Evolutionary conservation across 2,888 invertebrate genomes (phyloP), one percentile per base, ranked within the genome.

Genomic region (Syrista parreyssii): DNA sequence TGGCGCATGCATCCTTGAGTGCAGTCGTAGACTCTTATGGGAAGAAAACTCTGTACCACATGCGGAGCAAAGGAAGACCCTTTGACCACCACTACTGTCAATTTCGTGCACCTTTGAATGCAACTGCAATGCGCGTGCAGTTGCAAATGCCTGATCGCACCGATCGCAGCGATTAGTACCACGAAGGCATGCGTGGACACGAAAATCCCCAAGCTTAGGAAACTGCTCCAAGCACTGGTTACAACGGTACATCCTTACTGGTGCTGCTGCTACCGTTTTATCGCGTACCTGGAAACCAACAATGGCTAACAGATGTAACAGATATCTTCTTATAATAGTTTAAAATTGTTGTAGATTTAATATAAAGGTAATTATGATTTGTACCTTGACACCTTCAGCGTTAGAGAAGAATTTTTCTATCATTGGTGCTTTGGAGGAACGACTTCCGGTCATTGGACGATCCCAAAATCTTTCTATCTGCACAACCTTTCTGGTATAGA

Each of bases 1-100:
- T 4, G 95, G 95, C 68, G 94, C 94, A 84, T 96, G 96, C 94
- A 96, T 96, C 81, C 95, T 93, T 84, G 93, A 94, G 87, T 96
- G 96, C 74, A 96, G 91, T 84, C 95, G 92, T 76, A 95, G 88
- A 82, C 93, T 92, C 86, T 96, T 96, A 82, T 94, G 94, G 0
- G 95, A 93, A 0, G 93, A 92, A 85, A 96, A 96, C 36, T 93
- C 91, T 0, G 96, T 96, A 68, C 93, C 93, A 85, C 96, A 96
- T n/a, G 94, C 92, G 11, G 92, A 92, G 84, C 96, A 96, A 75
- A 93, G 89, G 82, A 93, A 94, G 1, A 92, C 91, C 6, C 91
- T 91, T 75, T 85, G 84, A 72, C 86, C 82, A 15, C 84, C 82
- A 40, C 84, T 84, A 68, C 81, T 81, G 32, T 89, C 86, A 68